Evolutionary conservation across 2,888 invertebrate species (phyloP), one percentile per base, ranked within the genome.

Genomic region (Bibio marci): DNA sequence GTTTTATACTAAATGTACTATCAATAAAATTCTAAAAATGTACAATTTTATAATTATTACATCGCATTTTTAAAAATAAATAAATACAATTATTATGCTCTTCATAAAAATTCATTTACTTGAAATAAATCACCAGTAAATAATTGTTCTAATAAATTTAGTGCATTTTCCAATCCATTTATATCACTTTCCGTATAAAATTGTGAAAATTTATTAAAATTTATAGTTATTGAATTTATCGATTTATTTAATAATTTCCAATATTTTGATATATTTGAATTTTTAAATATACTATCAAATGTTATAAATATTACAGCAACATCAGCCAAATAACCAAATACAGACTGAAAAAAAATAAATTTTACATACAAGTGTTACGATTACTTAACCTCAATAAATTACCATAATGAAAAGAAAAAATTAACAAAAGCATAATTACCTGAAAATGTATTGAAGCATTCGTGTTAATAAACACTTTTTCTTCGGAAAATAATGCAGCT

Each of bases 171-270:
- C 46, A 90, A 68, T 4, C 74, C 74, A 44, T 69, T 65, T 6
- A 83, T 60, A 51, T 75, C 73, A 3, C 49, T 39, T 14, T 48
- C 14, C 8, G 73, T 69, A 47, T 70, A 62, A 35, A 70, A 58
- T 36, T 78, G 57, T 43, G 70, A 65, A 51, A 76, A 69, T 53
- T 70, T 66, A 26, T 68, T 57, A 25, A 75, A 69, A 53, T 73
- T 73, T 45, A 76, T 73, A 40, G 71, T 65, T 25, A 80, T 69
- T 25, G 76, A 72, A 47, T 76, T 73, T 1, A 90, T 63, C 52
- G 75, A 73, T 58, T 81, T 73, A 52, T 76, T 73, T 52, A 86
- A 91, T 22, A 73, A 66, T 38, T 69, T 69, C 87, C 88, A 91
- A 54, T 81, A 80, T 38, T 69, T 63, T 0, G 59, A 56, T 22